phyloP scores from a whole-genome alignment of 1,140 invertebrate species.

The Nebria ingens region DNA sequence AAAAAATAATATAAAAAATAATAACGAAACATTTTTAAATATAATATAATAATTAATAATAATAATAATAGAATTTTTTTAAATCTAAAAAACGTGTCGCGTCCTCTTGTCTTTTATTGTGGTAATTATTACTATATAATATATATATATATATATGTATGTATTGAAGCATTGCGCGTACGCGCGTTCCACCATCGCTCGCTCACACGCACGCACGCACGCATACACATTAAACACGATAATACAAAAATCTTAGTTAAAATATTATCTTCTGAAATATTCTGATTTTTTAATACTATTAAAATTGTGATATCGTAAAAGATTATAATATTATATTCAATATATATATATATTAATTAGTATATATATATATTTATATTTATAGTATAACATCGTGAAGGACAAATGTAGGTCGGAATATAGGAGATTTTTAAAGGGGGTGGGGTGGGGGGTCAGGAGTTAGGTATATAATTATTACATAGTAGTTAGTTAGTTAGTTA shows the following conservation, averaged over 20 bases:
- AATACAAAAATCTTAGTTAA: background rate
- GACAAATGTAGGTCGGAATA: background rate
- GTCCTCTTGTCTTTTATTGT: slow-evolving; percentile 11
- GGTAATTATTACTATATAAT: background rate
- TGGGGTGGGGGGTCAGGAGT: no score
- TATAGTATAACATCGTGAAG: background rate
- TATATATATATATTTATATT: background rate
- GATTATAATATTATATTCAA: slow-evolving; percentile 19
- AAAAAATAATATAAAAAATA: slow-evolving; percentile 33
- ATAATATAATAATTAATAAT: slow-evolving; percentile 9
- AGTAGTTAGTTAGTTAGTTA: no score
- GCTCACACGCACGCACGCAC: background rate
- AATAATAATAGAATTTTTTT: slow-evolving; percentile 9
- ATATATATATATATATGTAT: no score
- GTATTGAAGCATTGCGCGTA: background rate
- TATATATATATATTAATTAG: slow-evolving; percentile 5
- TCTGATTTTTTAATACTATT: slow-evolving; percentile 21
- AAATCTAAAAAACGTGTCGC: background rate
- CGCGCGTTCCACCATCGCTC: background rate
- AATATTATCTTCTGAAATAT: background rate
- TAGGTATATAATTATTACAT: no score
- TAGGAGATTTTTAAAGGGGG: no score
- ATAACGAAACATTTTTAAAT: slow-evolving; percentile 30
- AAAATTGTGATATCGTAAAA: slow-evolving; percentile 21
- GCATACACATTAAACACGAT: background rate